Evolutionary conservation across 2,888 invertebrate species (phyloP), one percentile per base, ranked within the genome.

Genomic region (Tryphoninae sp.): DNA sequence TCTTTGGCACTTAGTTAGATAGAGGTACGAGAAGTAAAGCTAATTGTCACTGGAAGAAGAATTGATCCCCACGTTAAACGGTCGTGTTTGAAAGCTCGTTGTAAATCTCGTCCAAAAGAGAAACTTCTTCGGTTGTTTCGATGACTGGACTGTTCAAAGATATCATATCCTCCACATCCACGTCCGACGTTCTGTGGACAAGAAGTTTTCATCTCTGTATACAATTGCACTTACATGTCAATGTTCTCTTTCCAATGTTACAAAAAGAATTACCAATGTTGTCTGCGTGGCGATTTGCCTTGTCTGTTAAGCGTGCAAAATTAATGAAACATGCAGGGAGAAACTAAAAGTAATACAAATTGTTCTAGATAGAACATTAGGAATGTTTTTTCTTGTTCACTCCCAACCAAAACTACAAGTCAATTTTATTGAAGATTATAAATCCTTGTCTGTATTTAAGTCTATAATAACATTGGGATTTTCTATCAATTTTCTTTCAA

Each of bases 51-150:
- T 58, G 45, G 80, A 83, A 80, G 72, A 82, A 82, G 83, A 72
- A 75, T 88, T 88, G 88, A 86, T 88, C 88, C 88, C 87, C 65
- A 65, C 65, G 84, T 89, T 86, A 91, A 79, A 91, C 88, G 78
- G 90, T 88, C 80, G 91, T 91, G 78, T 90, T 90, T 78, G 91
- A 89, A 84, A 92, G 88, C 86, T 91, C 91, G 85, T 90, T 89
- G 87, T 91, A 90, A 81, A 91, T 89, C 85, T 91, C 88, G 81
- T 89, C 89, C 73, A 91, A 88, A 76, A 90, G 84, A 64, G 90
- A 88, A 61, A 86, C 86, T 40, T 88, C 86, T 78, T 87, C 87
- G 68, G 82, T 86, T 80, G 85, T 88, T 72, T 88, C 89, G 42
- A 85, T 84, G 72, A 88, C 88, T 8, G 89, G 88, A 80, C 88